Percentiles rank a stretch among this genome's conserved stretches.
phyloP scores from a whole-genome alignment of 1,140 invertebrate species.

The Stenopsyche tienmushanensis region DNA sequence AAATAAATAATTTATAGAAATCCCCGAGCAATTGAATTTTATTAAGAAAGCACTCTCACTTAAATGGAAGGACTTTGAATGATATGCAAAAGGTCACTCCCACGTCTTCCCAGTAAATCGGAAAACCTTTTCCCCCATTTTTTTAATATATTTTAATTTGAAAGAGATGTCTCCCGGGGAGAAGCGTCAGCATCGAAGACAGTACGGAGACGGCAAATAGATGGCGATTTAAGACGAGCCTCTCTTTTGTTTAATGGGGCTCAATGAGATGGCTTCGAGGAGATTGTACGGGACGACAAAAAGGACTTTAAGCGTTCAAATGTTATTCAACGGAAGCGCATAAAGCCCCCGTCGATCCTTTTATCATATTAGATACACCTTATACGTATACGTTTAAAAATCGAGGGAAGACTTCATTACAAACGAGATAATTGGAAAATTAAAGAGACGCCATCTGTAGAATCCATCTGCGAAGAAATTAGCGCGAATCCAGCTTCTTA shows the following conservation, averaged over 20 bases:
- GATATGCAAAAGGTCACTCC: not conserved
- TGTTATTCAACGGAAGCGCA: not conserved
- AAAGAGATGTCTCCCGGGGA: not conserved
- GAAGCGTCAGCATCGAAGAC: not conserved
- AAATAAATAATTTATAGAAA: too few species aligned
- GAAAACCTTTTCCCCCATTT: not conserved
- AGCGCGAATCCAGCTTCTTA: too few species aligned
- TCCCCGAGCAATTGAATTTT: too few species aligned
- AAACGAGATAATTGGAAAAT: not conserved
- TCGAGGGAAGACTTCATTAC: not conserved
- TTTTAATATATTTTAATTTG: not conserved
- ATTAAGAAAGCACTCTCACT: not conserved
- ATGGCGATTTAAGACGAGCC: slow-evolving; percentile 10
- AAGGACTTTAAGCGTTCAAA: not conserved
- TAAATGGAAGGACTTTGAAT: not conserved
- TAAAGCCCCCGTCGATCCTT: not conserved
- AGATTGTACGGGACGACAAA: not conserved
- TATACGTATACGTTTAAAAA: not conserved
- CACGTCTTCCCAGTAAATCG: not conserved
- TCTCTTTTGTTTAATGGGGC: slow-evolving; percentile 9
- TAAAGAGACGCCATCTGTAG: too few species aligned
- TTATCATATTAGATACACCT: not conserved
- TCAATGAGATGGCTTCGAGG: slow-evolving; percentile 3
- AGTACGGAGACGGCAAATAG: slow-evolving; percentile 6
- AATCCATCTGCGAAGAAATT: too few species aligned